Percentiles rank a stretch among this genome's conserved stretches.
These are phyloP conservation scores for Drosophila pseudotakahashii DNA, from an alignment of 2,888 invertebrate genomes.

Conservation along the genomic window DNA sequence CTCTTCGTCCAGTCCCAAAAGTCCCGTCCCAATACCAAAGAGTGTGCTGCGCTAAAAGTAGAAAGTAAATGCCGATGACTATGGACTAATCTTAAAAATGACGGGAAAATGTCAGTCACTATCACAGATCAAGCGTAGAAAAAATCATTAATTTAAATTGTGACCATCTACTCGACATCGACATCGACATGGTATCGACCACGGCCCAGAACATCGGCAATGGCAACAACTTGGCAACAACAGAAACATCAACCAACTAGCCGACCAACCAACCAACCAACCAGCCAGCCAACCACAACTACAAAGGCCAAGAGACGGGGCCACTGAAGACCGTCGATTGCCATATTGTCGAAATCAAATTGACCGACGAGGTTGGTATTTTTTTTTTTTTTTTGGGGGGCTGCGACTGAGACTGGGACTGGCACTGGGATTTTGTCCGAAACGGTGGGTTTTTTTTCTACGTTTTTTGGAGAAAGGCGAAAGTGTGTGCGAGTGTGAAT, in stretches of 20 bases:
- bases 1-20: constrained; percentile 11
- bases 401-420: constrained; percentile 8
- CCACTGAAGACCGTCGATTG: constrained; percentile 46
- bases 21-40: no score
- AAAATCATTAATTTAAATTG: constrained; percentile 82
- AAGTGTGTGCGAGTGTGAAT: constrained; percentile 44
- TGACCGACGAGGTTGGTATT: constrained; percentile 52
- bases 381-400: constrained; percentile 31
- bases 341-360: constrained; percentile 67
- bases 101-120: constrained; percentile 77
- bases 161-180: constrained; percentile 75
- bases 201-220: constrained; percentile 56
- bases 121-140: constrained; percentile 80
- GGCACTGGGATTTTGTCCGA: constrained; percentile 3
- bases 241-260: constrained; percentile 23
- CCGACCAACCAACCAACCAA: constrained; percentile 17
- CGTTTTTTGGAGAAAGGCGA: constrained; percentile 60
- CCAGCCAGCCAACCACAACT: constrained; percentile 23
- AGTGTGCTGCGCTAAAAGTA: constrained; percentile 51
- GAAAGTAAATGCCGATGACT: constrained; percentile 77
- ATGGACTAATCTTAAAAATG: constrained; percentile 72
- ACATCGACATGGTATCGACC: constrained; percentile 44
- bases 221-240: constrained; percentile 3
- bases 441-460: neutral
- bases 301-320: constrained; percentile 36